Evolutionary conservation across 2,888 invertebrate genomes (phyloP).

Genomic region (Heteromyza rotundicornis): DNA sequence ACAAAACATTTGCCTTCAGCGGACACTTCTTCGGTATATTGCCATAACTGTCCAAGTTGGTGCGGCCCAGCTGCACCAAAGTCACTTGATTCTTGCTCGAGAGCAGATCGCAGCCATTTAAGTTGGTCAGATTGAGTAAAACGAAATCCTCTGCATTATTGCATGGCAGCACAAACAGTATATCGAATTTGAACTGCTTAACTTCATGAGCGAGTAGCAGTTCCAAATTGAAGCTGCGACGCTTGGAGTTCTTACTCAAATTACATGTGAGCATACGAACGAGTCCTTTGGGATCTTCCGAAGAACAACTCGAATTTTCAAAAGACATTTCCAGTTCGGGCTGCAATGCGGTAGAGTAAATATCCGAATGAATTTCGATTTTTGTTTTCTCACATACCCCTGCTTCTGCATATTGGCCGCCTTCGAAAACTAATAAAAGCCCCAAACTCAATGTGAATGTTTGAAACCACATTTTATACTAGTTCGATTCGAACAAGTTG

Average conservation of each 20-base stretch:
- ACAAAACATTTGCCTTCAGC: slow-evolving; percentile 25
- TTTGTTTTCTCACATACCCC: too few relatives aligned
- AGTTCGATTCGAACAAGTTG: too few relatives aligned
- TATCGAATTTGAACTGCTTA: slow-evolving; percentile 26
- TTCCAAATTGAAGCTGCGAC: slow-evolving; percentile 34
- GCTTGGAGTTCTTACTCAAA: slow-evolving; percentile 30
- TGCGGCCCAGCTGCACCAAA: slow-evolving; percentile 29
- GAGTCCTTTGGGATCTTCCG: too few relatives aligned
- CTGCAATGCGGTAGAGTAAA: too few relatives aligned
- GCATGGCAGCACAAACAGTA: slow-evolving; percentile 30
- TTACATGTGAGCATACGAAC: too few relatives aligned
- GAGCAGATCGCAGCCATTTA: slow-evolving; percentile 36
- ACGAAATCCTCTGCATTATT: slow-evolving; percentile 16
- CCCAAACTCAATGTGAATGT: too few relatives aligned
- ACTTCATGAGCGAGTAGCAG: slow-evolving; percentile 28
- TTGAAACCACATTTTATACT: too few relatives aligned
- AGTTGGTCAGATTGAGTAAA: slow-evolving; percentile 29
- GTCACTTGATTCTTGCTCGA: slow-evolving; percentile 34
- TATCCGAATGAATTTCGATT: too few relatives aligned
- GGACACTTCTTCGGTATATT: slow-evolving; percentile 30
- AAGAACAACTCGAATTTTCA: too few relatives aligned
- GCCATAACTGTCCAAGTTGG: slow-evolving; percentile 26
- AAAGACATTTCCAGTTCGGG: too few relatives aligned
- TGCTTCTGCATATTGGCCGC: too few relatives aligned
- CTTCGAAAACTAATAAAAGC: too few relatives aligned